Evolutionary conservation across 2,888 invertebrate genomes (phyloP), one percentile per base, ranked within the genome.

Genomic region (Helobdella robusta): DNA sequence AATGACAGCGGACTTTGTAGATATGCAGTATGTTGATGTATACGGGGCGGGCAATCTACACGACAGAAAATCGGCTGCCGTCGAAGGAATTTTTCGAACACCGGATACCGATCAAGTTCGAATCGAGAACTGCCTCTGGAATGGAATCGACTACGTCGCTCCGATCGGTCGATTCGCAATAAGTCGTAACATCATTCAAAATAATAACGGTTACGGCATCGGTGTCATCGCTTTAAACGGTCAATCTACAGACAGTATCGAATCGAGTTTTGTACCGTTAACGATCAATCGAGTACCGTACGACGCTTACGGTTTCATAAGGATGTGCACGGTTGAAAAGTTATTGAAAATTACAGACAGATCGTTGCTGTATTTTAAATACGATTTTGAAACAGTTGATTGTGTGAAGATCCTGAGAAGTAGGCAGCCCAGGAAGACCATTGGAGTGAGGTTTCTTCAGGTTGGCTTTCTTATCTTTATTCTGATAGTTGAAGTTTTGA

Each of bases 351-450:
- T 98, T 1, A 89, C 91, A 77, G 92, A 95, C 76, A 83, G 95
- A 58, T 85, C 95, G 4, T 80, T 97, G 0, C 77, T 98, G 25
- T 98, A 94, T 77, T 95, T 93, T 80, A 97, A 95, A 78, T 98
- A 98, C 75, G 92, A 93, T 75, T 93, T 93, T 73, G 86, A 88
- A 77, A 91, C 94, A 0, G 89, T 94, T 0, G 97, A 95, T 77
- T 98, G 97, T 76, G 89, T 97, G 0, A 99, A 98, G 80, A 91
- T 95, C 72, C 93, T 98, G 77, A 87, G 88, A 65, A 89, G 91
- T 68, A 86, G 86, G 67, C 89, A 86, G 75, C 84, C 87, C 68
- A 86, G 89, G 0, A 93, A 93, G 76, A 88, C 88, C 18, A 85
- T 95, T 73, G 93, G 92, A 8, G 88, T 95, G 74, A 84, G 77